phyloP scores from a whole-genome alignment of 2,888 invertebrate genomes.

The Biston stratarius region DNA sequence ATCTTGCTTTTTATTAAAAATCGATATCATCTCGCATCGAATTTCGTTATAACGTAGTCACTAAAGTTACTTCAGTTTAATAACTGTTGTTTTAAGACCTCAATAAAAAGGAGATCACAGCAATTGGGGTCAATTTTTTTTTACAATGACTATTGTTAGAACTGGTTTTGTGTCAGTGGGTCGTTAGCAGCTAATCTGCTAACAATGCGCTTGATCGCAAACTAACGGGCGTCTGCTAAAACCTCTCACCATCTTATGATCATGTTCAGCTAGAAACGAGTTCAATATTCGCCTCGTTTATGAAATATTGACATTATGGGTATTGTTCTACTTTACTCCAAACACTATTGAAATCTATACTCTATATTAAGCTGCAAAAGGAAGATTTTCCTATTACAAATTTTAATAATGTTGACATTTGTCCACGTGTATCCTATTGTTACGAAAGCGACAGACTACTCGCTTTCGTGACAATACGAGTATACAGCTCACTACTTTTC shows the following conservation, averaged over 20 bases:
- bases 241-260: constrained; percentile 10
- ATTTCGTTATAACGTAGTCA: constrained; percentile 38
- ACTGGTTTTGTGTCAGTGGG: constrained; percentile 57
- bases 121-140: constrained; percentile 43
- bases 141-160: constrained; percentile 51
- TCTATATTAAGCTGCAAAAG: too few relatives aligned
- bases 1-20: constrained; percentile 17
- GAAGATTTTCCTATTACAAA: too few relatives aligned
- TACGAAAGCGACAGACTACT: too few relatives aligned
- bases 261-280: neutral
- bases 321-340: neutral
- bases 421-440: too few relatives aligned
- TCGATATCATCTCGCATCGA: constrained; percentile 30
- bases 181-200: constrained; percentile 48
- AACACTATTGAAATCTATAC: neutral
- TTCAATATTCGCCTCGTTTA: neutral
- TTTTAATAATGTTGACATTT: too few relatives aligned
- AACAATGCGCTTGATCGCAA: constrained; percentile 51
- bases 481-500: neutral
- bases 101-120: constrained; percentile 17
- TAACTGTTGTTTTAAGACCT: constrained; percentile 9
- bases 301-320: neutral
- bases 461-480: too few relatives aligned
- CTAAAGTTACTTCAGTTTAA: neutral
- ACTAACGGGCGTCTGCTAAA: constrained; percentile 48